phyloP scores from a whole-genome alignment of 2,888 invertebrate species.

The Belgica antarctica region DNA sequence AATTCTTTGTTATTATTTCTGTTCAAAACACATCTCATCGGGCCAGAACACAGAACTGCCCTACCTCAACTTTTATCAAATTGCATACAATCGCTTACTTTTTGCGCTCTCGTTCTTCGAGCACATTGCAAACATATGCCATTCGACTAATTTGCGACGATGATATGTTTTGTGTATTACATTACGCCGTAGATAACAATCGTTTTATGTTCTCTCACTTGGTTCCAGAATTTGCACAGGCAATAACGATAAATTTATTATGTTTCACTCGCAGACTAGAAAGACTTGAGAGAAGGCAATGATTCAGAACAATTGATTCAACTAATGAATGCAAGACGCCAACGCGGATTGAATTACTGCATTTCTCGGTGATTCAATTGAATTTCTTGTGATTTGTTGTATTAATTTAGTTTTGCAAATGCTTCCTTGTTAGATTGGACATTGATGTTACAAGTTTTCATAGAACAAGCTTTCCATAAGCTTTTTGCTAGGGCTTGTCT shows the following conservation, averaged over 20 bases:
- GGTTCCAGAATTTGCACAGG: conserved; percentile 1
- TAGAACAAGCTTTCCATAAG: too few species aligned
- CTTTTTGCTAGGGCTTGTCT: not conserved
- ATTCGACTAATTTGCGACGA: conserved; percentile 18
- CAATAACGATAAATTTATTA: conserved; percentile 18
- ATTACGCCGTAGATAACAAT: not conserved
- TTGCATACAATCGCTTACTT: conserved; percentile 33
- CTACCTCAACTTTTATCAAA: conserved; percentile 41
- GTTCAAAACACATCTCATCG: not conserved
- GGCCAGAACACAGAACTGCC: conserved; percentile 31
- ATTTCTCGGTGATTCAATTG: not conserved
- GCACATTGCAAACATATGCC: conserved; percentile 6
- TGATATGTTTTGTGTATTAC: conserved; percentile 24
- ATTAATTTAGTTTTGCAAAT: not conserved
- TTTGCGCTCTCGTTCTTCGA: not conserved
- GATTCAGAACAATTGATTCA: conserved; percentile 21
- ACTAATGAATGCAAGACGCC: not conserved
- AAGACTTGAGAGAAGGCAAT: not conserved
- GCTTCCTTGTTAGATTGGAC: not conserved
- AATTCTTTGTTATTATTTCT: not conserved
- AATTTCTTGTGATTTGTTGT: too few species aligned
- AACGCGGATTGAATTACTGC: not conserved
- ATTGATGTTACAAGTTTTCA: too few species aligned
- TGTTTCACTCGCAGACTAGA: not conserved
- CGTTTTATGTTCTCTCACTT: not conserved